Base-by-base conservation (phyloP, 2,797 vertebrate genomes). In the Borostomias antarcticus region DNA sequence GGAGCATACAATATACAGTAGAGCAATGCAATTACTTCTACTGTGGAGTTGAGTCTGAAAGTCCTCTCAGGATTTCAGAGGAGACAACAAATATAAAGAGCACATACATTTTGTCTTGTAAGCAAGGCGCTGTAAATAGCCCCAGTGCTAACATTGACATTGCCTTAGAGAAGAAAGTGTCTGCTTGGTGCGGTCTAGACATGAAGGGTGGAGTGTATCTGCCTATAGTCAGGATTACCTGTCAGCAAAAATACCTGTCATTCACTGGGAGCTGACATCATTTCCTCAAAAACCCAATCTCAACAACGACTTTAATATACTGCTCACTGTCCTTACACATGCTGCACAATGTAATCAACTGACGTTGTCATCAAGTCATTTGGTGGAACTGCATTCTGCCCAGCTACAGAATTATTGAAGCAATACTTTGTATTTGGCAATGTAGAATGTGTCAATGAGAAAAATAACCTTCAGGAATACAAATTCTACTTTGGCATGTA, bases 191-290 rank as follows among this genome's bases (percentile, higher is more conserved):
- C 70, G 80, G 77, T 83, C 80, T 82, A 82, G 81, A 86, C 71
- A 73, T 33, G 75, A 74, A 77, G 69, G 79, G 75, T 64, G 80
- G 74, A 79, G 71, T 51, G 56, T 45, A 69, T 75, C 72, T 69
- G 75, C 76, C 78, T 73, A 1, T 54, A 85, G 78, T 70, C 70
- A 75, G 66, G 68, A 68, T 74, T 79, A 80, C 79, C 53, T 80
- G 77, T 82, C 80, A 64, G 74, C 72, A 66, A 75, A 81, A 85
- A 88, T 77, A 79, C 52, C 72, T 80, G 77, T 81, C 71, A 57
- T 59, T 85, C 73, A 83, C 30, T 63, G 45, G 3, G 21, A 72
- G 70, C 68, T n/a, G n/a, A n/a, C 23, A 23, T 52, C 56, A 35
- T 25, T 37, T 32, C 56, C 29, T 33, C 19, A 11, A 5, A 58